These are phyloP conservation scores for Epistrophella euchroma DNA, from an alignment of 2,888 invertebrate genomes.

Conservation along the genomic window DNA sequence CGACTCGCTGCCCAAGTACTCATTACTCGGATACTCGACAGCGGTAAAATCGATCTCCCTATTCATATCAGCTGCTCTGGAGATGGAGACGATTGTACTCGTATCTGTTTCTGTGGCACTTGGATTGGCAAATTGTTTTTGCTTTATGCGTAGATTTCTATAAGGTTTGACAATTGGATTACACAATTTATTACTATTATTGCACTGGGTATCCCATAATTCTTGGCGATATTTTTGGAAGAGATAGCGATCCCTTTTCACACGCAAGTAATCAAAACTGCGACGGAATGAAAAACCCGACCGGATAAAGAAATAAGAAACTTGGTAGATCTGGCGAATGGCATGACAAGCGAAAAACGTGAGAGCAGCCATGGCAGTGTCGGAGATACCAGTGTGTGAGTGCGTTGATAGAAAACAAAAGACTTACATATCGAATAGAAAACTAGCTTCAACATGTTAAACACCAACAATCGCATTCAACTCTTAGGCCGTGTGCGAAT, in stretches of 20 bases:
- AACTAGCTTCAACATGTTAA: too few species aligned
- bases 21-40: conserved; percentile 79
- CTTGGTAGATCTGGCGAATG: conserved; percentile 79
- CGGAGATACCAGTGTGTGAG: conserved; percentile 17
- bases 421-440: not conserved
- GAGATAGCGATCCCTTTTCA: conserved; percentile 78
- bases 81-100: not conserved
- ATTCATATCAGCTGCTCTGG: conserved; percentile 65
- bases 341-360: conserved; percentile 79
- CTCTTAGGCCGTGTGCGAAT: too few species aligned
- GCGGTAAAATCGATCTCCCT: conserved; percentile 81
- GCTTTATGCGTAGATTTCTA: conserved; percentile 32
- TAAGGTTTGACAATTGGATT: conserved; percentile 32
- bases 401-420: conserved; percentile 6
- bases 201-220: conserved; percentile 77
- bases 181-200: conserved; percentile 32
- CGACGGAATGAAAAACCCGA: conserved; percentile 79
- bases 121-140: conserved; percentile 27
- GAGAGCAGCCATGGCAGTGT: conserved; percentile 81
- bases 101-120: conserved; percentile 54
- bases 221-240: conserved; percentile 80
- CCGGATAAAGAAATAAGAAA: conserved; percentile 80
- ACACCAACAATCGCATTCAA: not conserved
- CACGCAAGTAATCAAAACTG: conserved; percentile 79
- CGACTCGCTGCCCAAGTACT: conserved; percentile 42